Base-by-base conservation (phyloP, 2,797 vertebrate genomes). In the Tangara arthus region DNA sequence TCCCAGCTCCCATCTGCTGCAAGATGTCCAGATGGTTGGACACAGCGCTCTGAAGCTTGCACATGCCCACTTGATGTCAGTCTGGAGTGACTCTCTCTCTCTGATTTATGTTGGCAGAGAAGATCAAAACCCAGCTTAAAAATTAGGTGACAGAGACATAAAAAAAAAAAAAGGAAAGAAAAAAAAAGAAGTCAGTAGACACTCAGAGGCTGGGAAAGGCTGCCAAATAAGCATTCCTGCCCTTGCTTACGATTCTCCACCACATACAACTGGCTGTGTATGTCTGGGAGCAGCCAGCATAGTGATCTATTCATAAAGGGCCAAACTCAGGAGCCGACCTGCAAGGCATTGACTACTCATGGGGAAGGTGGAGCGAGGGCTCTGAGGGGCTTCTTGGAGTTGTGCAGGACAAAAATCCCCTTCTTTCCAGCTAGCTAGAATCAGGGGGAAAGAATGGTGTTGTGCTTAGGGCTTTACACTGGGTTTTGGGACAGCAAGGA, bases 281-380 rank as follows among this genome's bases (percentile, higher is more conserved):
- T 53, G 10, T 93, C 91, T 95, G 70, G 78, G 89, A 93, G 90
- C 73, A 93, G 89, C 69, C 85, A 93, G 70, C 91, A 97, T 96
- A 97, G 97, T 96, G 92, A 94, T 90, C 96, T 96, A 96, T 97
- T 97, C 96, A 97, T 97, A 55, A 68, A 93, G 92, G 95, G 94
- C 96, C 95, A 97, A 96, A 95, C 78, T 82, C 88, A 80, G 90
- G 87, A 80, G 78, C 75, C 0, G 20, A 93, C 82, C 93, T 93
- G 91, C 78, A 69, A 95, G 88, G 69, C 59, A 78, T 90, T 91
- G 80, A 56, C 80, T 90, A 15, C 88, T 50, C 76, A 68, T 1
- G 59, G 83, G 34, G 47, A 94, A 89, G 82, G 89, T 94, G 69
- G 88, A 77, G 53, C 0, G 0, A 82, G 71, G 73, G 91, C 92